Conservation (phyloP, 2,888 invertebrate species). For the Drosophila infuscata region DNA sequence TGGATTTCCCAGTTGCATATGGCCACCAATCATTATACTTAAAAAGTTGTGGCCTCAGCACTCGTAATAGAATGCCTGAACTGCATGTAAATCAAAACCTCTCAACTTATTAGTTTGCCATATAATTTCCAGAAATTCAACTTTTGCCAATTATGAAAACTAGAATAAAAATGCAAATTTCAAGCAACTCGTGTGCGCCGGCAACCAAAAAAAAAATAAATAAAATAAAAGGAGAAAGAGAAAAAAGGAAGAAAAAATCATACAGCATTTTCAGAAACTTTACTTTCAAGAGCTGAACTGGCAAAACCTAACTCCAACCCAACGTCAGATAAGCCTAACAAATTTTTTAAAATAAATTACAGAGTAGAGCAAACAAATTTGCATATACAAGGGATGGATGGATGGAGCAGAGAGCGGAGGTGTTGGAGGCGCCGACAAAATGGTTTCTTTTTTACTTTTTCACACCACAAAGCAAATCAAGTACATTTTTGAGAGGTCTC, state of each 20-base stretch:
- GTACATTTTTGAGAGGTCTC: slow-evolving; percentile 69
- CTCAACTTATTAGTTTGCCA: slow-evolving; percentile 73
- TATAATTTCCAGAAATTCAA: slow-evolving; percentile 68
- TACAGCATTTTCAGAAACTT: slow-evolving; percentile 56
- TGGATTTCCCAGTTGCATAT: slow-evolving; percentile 30
- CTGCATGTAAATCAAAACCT: slow-evolving; percentile 63
- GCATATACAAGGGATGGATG: slow-evolving; percentile 62
- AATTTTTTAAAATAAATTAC: slow-evolving; percentile 80
- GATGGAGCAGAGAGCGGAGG: neutral
- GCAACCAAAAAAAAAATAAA: slow-evolving; percentile 28
- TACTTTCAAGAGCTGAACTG: slow-evolving; percentile 45
- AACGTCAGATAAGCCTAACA: slow-evolving; percentile 76
- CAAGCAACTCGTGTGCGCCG: slow-evolving; percentile 70
- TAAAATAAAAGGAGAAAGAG: neutral
- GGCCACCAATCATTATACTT: slow-evolving; percentile 49
- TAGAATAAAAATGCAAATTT: slow-evolving; percentile 75
- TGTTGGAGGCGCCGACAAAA: slow-evolving; percentile 45
- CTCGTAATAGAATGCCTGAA: slow-evolving; percentile 21
- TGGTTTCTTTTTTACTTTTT: slow-evolving; percentile 55
- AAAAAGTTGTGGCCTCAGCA: slow-evolving; percentile 18
- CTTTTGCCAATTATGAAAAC: slow-evolving; percentile 77
- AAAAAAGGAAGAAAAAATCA: slow-evolving; percentile 14
- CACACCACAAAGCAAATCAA: slow-evolving; percentile 80
- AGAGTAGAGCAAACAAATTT: slow-evolving; percentile 80
- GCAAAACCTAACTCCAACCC: slow-evolving; percentile 43